phyloP scores from a whole-genome alignment of 2,113 vertebrate species.

The Strix uralensis region DNA sequence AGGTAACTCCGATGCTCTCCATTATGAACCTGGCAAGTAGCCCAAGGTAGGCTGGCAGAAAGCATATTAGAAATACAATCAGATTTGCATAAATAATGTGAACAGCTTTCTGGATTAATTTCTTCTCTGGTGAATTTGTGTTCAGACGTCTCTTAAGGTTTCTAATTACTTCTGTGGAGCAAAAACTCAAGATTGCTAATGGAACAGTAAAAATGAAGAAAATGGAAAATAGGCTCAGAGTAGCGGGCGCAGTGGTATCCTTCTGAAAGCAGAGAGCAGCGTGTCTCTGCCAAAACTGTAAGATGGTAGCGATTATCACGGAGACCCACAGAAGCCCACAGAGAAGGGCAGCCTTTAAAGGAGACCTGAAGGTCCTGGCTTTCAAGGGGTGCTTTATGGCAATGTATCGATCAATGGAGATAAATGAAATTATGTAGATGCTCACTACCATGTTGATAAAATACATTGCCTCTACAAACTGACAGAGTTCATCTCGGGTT shows the following conservation, averaged over 20 bases:
- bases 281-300: neutral
- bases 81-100: slow-evolving; percentile 72
- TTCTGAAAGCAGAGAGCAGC: slow-evolving; percentile 23
- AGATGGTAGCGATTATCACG: neutral
- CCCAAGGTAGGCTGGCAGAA: slow-evolving; percentile 66
- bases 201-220: slow-evolving; percentile 62
- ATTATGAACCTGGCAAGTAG: neutral
- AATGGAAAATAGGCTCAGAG: neutral
- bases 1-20: neutral
- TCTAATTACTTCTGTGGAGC: slow-evolving; percentile 60
- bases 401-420: slow-evolving; percentile 74
- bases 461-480: slow-evolving; percentile 42
- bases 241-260: accelerated
- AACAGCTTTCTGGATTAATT: slow-evolving; percentile 43
- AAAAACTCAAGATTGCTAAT: slow-evolving; percentile 63
- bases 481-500: neutral
- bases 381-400: slow-evolving; percentile 73
- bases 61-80: slow-evolving; percentile 73
- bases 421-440: slow-evolving; percentile 63
- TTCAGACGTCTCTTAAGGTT: slow-evolving; percentile 43
- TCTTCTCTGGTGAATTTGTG: neutral
- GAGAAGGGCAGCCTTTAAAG: slow-evolving; percentile 32
- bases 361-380: slow-evolving; percentile 65
- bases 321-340: slow-evolving; percentile 68
- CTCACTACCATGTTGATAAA: slow-evolving; percentile 75